Percentiles rank a stretch among this genome's conserved stretches.
These are phyloP conservation scores for Eupithecia centaureata DNA, from an alignment of 2,888 invertebrate species.

Conservation along the genomic window DNA sequence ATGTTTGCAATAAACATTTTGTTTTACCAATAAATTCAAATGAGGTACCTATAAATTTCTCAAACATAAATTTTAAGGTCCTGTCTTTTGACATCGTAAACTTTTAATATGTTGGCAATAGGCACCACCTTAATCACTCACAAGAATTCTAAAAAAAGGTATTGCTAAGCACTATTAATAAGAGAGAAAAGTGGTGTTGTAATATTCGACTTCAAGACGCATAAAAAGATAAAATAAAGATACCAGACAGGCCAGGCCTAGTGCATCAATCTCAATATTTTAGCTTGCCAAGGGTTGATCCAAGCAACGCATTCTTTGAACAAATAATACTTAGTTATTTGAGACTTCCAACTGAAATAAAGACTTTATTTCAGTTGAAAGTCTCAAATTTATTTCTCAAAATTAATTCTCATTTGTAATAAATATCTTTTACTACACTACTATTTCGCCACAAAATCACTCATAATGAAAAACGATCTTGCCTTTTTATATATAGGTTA, in stretches of 20 bases:
- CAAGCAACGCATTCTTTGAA: neutral
- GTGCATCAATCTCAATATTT: neutral
- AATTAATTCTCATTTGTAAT: no score
- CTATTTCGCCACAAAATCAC: no score
- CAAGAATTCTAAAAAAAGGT: conserved; percentile 50
- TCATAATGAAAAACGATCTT: no score
- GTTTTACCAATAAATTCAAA: conserved; percentile 74
- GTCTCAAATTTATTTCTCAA: no score
- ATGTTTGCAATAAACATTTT: conserved; percentile 64
- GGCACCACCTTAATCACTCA: conserved; percentile 49
- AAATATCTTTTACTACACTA: no score
- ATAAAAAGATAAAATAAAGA: neutral
- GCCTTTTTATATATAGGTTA: no score
- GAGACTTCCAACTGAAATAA: neutral
- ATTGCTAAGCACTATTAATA: neutral
- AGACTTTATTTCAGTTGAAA: no score
- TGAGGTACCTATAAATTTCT: conserved; percentile 70
- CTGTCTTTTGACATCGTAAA: conserved; percentile 63
- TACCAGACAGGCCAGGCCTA: neutral
- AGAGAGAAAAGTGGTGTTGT: neutral
- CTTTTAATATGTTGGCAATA: conserved; percentile 54
- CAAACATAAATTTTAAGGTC: conserved; percentile 68
- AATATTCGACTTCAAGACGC: neutral
- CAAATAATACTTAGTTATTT: neutral
- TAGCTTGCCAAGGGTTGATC: neutral